These are phyloP conservation scores for Alloplasta piceator DNA, from an alignment of 2,888 invertebrate species.

Conservation along the genomic window DNA sequence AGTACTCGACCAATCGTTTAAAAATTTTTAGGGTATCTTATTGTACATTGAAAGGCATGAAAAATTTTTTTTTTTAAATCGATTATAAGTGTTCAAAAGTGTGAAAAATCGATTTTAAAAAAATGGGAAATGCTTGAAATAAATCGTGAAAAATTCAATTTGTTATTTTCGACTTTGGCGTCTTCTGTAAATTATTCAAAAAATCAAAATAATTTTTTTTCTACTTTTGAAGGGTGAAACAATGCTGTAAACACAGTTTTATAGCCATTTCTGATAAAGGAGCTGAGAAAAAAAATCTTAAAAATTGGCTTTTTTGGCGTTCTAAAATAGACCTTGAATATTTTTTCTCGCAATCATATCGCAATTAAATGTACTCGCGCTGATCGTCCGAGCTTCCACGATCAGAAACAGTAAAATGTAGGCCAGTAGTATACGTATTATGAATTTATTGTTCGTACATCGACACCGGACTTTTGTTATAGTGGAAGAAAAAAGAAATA, in stretches of 20 bases:
- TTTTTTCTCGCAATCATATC: not conserved
- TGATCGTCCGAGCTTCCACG: constrained; percentile 60
- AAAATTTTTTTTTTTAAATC: no score
- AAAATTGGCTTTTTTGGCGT: not conserved
- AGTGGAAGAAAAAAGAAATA: constrained; percentile 12
- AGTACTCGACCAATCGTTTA: no score
- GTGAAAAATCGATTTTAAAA: no score
- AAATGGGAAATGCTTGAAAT: no score
- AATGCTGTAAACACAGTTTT: no score
- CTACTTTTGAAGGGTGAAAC: not conserved
- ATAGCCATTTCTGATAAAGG: no score
- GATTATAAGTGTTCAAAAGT: no score
- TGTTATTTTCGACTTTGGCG: no score
- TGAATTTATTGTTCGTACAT: constrained; percentile 56
- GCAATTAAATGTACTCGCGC: constrained; percentile 26
- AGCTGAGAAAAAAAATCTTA: not conserved
- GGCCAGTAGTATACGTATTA: constrained; percentile 78
- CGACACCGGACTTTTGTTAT: constrained; percentile 57
- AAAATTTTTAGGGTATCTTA: no score
- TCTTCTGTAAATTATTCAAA: no score
- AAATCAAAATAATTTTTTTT: not conserved
- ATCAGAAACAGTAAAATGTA: constrained; percentile 66
- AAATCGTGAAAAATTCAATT: no score
- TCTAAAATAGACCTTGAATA: not conserved
- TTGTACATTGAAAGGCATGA: no score